phyloP scores from a whole-genome alignment of 2,797 vertebrate species.

The Rhadinocentrus ornatus region DNA sequence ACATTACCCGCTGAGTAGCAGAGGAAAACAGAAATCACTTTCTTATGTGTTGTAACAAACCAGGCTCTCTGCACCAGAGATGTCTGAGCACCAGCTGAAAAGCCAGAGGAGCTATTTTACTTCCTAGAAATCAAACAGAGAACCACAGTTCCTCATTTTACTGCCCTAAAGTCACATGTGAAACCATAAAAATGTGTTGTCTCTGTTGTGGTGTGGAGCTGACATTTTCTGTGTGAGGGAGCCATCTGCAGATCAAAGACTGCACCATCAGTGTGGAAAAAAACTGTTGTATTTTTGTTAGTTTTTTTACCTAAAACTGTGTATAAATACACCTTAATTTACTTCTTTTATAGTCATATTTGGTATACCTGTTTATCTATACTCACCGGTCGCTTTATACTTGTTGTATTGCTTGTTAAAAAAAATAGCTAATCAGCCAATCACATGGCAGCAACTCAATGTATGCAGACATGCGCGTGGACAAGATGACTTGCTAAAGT shows the following conservation, averaged over 20 bases:
- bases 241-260: conserved; percentile 41
- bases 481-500: no score
- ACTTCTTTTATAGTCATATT: no score
- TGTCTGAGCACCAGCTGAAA: neutral
- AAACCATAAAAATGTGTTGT: conserved; percentile 2
- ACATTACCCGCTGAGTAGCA: neutral
- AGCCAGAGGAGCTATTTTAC: conserved; percentile 1
- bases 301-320: no score
- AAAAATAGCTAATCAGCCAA: no score
- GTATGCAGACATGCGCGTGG: no score
- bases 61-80: neutral
- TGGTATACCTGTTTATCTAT: no score
- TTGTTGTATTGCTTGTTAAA: no score
- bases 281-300: no score
- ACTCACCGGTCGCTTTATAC: no score
- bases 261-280: neutral
- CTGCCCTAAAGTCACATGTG: conserved; percentile 18
- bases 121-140: neutral
- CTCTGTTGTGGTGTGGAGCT: neutral
- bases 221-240: neutral
- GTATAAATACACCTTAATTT: no score
- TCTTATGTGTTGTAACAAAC: neutral
- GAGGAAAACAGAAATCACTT: neutral
- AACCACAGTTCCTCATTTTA: conserved; percentile 21
- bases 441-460: no score